Base-by-base conservation (phyloP, 2,888 invertebrate genomes). In the Acleris laterana region DNA sequence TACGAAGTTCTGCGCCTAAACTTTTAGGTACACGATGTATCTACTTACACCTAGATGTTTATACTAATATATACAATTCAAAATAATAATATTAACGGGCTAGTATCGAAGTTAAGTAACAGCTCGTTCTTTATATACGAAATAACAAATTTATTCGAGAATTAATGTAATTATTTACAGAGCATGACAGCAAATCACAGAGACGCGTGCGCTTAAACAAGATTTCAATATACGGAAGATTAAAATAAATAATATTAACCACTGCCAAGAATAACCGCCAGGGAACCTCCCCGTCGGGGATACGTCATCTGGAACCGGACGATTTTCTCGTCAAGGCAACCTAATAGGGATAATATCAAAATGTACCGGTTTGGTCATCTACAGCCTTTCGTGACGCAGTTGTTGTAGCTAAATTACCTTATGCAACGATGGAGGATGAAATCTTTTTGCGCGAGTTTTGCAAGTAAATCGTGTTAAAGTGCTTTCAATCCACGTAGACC, bases 141-240 rank as follows among this genome's bases (percentile, higher is more conserved):
- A 89, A 89, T 90, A 93, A 92, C 92, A 88, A 90, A 87, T 83
- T 82, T 85, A 89, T 87, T 88, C 87, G 87, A 89, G 88, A 84
- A 76, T 66, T 66, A 62, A 63, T 63, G 62, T 63, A 79, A 77
- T 77, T 91, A 92, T 91, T 86, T 91, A 92, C 91, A 92, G 76
- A 87, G 87, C 87, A 87, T 85, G 81, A 82, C 85, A 87, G 88
- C 87, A 88, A 90, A 92, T 91, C 91, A 92, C 90, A 92, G 88
- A 85, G 82, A 84, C 79, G 85, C 85, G 87, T 88, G 89, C 81
- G 80, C 77, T 75, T 77, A 80, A 78, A 80, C 79, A 79, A 81
- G 73, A 75, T 75, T 75, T 72, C 72, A 73, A 77, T 74, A 72
- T 71, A 76, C 68, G 72, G 73, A 67, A 65, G 64, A 72, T 69